Conservation (phyloP, 2,797 vertebrate species). For the Galagoides demidoff region DNA sequence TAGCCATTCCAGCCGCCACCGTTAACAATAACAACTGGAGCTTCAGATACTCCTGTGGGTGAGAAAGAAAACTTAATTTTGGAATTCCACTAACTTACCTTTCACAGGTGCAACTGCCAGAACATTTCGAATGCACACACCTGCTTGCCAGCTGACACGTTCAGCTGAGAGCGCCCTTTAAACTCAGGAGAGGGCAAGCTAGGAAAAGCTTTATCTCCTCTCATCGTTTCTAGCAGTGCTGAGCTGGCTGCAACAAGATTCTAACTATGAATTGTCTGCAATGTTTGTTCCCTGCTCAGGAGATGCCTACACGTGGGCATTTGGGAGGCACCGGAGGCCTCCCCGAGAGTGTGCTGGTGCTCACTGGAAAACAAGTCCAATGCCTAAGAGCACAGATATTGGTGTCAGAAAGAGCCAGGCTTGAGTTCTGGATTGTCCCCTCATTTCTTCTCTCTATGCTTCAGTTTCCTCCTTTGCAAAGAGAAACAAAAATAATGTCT, state of each 20-base stretch:
- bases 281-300: background rate
- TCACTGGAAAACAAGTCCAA: background rate
- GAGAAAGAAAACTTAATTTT: background rate
- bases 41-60: background rate
- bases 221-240: background rate
- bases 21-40: background rate
- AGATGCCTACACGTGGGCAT: background rate
- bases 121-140: conserved; percentile 20
- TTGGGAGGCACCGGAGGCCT: background rate
- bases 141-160: conserved; percentile 51
- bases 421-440: background rate
- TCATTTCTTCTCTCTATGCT: background rate
- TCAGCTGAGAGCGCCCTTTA: background rate
- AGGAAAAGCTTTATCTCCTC: background rate
- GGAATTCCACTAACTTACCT: background rate
- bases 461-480: conserved; percentile 1
- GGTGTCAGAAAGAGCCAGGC: background rate
- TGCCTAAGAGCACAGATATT: background rate
- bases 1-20: background rate
- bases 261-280: background rate
- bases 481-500: background rate
- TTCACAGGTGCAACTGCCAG: conserved; percentile 18
- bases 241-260: background rate
- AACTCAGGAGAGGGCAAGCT: background rate
- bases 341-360: background rate